phyloP scores from a whole-genome alignment of 2,113 vertebrate species.

The Otocyon megalotis region DNA sequence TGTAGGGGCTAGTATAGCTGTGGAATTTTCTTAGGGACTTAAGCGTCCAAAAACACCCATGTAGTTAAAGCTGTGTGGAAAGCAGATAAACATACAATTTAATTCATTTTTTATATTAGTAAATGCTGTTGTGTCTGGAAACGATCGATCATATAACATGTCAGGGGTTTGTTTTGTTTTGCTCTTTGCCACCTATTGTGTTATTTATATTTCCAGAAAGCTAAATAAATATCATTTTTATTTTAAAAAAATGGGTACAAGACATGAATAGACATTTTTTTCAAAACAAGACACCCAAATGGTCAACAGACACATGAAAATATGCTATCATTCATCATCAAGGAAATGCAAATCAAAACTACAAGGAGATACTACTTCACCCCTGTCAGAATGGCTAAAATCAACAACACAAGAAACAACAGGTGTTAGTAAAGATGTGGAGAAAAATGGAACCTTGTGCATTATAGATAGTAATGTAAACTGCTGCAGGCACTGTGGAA shows the following conservation, averaged over 20 bases:
- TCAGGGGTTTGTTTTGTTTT: conserved; percentile 47
- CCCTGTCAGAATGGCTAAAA: background rate
- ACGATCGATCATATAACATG: conserved; percentile 3
- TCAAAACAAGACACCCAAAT: too few relatives aligned
- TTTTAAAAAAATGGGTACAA: background rate
- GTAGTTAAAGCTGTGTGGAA: background rate
- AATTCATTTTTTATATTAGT: conserved; percentile 72
- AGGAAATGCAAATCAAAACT: background rate
- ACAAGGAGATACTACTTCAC: background rate
- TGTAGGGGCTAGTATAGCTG: background rate
- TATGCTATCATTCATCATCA: background rate
- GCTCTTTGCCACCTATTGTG: conserved; percentile 52
- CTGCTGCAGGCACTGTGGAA: background rate
- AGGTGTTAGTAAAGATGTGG: background rate
- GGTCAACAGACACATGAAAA: background rate
- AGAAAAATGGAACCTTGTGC: background rate
- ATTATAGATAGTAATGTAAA: background rate
- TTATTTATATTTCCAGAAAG: conserved; percentile 77
- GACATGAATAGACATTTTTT: too few relatives aligned
- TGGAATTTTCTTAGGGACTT: conserved; percentile 33
- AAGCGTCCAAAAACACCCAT: conserved; percentile 40
- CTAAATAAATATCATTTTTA: conserved; percentile 75
- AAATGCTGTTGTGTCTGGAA: conserved; percentile 59
- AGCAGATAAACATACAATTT: conserved; percentile 42
- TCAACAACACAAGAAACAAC: background rate